Conservation (phyloP, 2,888 invertebrate genomes). For the Drosophila maculinotata region DNA sequence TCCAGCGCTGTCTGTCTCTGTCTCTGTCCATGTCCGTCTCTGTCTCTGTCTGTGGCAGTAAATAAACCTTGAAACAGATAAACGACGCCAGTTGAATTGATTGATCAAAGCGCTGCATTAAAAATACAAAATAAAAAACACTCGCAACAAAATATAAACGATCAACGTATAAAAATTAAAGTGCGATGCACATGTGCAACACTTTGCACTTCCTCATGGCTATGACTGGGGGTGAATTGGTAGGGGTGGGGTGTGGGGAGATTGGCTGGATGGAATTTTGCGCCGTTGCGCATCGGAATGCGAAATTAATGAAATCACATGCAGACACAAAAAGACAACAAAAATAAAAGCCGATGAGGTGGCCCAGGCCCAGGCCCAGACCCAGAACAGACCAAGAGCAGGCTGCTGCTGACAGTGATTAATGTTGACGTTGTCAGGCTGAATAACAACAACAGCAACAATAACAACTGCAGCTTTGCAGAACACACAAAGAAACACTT, state of each 20-base stretch:
- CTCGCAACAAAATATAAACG: conserved; percentile 29
- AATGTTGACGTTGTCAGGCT: conserved; percentile 63
- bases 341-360: conserved; percentile 62
- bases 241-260: background rate
- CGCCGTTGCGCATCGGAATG: conserved; percentile 78
- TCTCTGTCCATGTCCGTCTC: conserved; percentile 1
- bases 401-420: conserved; percentile 74
- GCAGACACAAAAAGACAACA: conserved; percentile 52
- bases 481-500: conserved; percentile 40
- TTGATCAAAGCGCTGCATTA: conserved; percentile 71
- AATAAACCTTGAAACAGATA: conserved; percentile 63
- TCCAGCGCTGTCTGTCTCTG: conserved; percentile 5
- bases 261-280: conserved; percentile 66
- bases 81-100: conserved; percentile 75
- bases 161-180: conserved; percentile 67
- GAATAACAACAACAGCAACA: conserved; percentile 8
- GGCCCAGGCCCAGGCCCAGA: conserved; percentile 51
- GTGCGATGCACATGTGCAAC: conserved; percentile 80
- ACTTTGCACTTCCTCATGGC: conserved; percentile 77
- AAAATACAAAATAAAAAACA: conserved; percentile 14
- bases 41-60: conserved; percentile 28
- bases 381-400: conserved; percentile 16
- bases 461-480: conserved; percentile 23
- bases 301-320: conserved; percentile 79
- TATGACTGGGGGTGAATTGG: background rate